phyloP scores from a whole-genome alignment of 2,888 invertebrate genomes.

The Clistopyga incitator region DNA sequence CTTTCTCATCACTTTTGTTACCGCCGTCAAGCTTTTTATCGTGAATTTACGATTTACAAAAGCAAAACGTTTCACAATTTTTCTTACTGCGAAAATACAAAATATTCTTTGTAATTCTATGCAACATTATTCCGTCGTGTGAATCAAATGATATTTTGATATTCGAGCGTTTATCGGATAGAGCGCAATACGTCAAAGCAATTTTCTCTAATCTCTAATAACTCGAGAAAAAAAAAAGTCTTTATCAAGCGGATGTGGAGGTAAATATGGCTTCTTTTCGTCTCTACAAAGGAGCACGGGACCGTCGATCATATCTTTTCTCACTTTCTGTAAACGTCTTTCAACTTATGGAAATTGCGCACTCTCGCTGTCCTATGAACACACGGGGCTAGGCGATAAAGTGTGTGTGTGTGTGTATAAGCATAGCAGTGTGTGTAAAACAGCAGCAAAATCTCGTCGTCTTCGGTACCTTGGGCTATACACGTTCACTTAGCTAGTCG shows the following conservation, averaged over 20 bases:
- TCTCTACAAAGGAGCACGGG: background rate
- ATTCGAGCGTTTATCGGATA: too few relatives aligned
- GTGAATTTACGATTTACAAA: too few relatives aligned
- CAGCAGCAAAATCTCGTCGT: conserved; percentile 13
- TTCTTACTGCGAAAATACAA: too few relatives aligned
- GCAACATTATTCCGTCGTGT: too few relatives aligned
- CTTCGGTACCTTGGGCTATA: conserved; percentile 5
- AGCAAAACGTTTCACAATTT: too few relatives aligned
- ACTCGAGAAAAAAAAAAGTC: background rate
- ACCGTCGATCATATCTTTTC: conserved; percentile 75
- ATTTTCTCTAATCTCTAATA: background rate
- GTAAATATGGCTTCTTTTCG: background rate
- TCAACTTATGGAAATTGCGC: conserved; percentile 82
- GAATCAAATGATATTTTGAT: too few relatives aligned
- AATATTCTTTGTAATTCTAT: too few relatives aligned
- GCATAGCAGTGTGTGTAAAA: background rate
- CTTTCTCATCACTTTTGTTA: too few relatives aligned
- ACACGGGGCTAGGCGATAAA: background rate
- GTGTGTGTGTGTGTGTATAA: background rate
- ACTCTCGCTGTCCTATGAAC: conserved; percentile 66
- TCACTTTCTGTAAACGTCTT: conserved; percentile 77
- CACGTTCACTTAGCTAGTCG: conserved; percentile 7
- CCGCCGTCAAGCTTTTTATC: too few relatives aligned
- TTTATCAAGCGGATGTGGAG: background rate
- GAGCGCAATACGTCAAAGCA: too few relatives aligned